Evolutionary conservation across 2,888 invertebrate genomes (phyloP), one percentile per base, ranked within the genome.

Genomic region (Spatulosminthurus flaviceps): DNA sequence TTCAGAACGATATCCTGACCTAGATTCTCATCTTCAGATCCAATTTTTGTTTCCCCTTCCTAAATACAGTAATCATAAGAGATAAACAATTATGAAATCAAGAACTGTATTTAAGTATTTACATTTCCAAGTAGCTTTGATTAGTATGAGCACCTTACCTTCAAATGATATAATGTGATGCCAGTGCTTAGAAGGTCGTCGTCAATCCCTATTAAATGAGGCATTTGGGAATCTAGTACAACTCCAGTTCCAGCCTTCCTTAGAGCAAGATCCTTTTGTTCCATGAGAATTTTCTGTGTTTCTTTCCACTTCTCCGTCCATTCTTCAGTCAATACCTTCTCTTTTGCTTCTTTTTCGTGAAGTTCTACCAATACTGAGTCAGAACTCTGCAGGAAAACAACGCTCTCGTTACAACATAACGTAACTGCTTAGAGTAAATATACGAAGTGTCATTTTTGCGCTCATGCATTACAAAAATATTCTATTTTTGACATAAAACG

Each of bases 251-350:
- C 95, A 66, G 95, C 93, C 88, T 95, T 96, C 64, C 96, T 89
- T 79, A 96, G 88, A 0, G 95, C 96, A 29, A 95, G 89, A 4
- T 95, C 94, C 87, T 93, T 92, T 88, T 96, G 95, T 87, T 96
- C 96, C 87, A 95, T 92, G 43, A 95, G 88, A 85, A 95, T 95
- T 85, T 93, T 93, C 87, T 95, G 95, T 0, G 95, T 95, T 87
- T 94, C 94, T 73, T 94, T 91, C 96, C 96, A 96, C 87, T 96
- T 96, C 87, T 95, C 95, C 16, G 94, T 93, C 96, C 96, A 96
- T 87, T 95, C 94, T 88, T 95, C 95, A 0, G 95, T 96, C 80
- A 96, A 86, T 82, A 90, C 79, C 92, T 94, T 88, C 93, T 95
- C 89, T 87, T 95, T 93, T 0, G 95, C 95, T 88, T 96, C 95